These are phyloP conservation scores for Uromys caudimaculatus DNA, from an alignment of 2,797 vertebrate species.

Conservation along the genomic window DNA sequence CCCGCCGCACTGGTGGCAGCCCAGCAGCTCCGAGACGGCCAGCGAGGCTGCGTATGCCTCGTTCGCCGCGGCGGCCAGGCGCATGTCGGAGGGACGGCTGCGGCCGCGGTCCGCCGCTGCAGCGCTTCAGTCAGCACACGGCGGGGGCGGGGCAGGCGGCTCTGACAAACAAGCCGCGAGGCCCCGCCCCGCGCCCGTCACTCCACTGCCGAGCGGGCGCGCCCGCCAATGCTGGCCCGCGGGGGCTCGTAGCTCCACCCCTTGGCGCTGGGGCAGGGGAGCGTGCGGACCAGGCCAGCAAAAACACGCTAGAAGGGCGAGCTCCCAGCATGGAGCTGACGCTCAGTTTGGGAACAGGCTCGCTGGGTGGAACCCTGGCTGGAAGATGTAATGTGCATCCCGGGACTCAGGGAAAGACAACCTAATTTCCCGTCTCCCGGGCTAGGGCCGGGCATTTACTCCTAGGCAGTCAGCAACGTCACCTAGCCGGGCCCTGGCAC, in stretches of 20 bases:
- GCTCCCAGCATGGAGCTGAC: fast-evolving
- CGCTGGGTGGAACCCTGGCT: background rate
- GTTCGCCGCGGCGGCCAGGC: slow-evolving; percentile 76
- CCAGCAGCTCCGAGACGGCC: slow-evolving; percentile 78
- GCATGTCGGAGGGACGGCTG: slow-evolving; percentile 65
- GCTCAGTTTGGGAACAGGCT: background rate
- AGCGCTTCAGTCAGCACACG: background rate
- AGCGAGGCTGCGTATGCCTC: slow-evolving; percentile 74
- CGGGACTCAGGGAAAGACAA: background rate
- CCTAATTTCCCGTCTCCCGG: background rate
- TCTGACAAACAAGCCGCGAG: slow-evolving; percentile 55
- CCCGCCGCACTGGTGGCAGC: slow-evolving; percentile 76
- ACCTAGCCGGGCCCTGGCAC: background rate
- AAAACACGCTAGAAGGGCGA: slow-evolving; percentile 41
- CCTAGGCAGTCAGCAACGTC: background rate
- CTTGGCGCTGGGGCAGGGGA: background rate
- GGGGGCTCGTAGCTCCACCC: background rate
- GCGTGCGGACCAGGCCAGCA: fast-evolving
- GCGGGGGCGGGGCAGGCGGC: slow-evolving; percentile 38
- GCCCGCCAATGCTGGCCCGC: slow-evolving; percentile 53
- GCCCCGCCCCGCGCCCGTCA: slow-evolving; percentile 61
- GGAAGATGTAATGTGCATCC: background rate
- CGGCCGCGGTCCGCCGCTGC: background rate
- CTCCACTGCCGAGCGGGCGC: background rate
- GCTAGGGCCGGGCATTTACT: background rate